Base-by-base conservation (phyloP, 2,888 invertebrate genomes). In the Desoria tigrina region DNA sequence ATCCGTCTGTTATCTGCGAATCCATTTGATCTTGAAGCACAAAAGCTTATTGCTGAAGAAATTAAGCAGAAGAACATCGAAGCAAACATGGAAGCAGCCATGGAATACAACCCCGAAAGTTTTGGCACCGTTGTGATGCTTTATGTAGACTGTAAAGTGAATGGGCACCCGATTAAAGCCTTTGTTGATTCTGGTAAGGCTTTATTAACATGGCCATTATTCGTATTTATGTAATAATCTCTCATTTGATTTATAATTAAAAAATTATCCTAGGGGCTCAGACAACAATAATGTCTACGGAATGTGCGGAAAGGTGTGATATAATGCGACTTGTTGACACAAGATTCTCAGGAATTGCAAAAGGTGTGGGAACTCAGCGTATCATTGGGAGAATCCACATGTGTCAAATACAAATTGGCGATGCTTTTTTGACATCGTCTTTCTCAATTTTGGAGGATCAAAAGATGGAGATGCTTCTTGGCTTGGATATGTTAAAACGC, bases 81-180 rank as follows among this genome's bases (percentile, higher is more conserved):
- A 81, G 92, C 94, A 0, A 97, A 97, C 79, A 97, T 98, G 96
- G 94, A 97, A 79, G 94, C 94, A 1, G 98, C 98, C 0, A 94
- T 98, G 88, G 98, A 99, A 79, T 94, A 94, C 80, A 94, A 96
- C 81, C 99, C 99, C 0, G 99, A 99, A 82, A 94, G 92, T 51
- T 98, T 98, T 82, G 98, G 96, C 64, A 93, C 94, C 37, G 97
- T 99, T 51, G 90, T 92, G 55, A 98, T 99, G 99, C 85, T 99
- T 77, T 89, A 99, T 80, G 95, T 99, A 68, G 92, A 97, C 80
- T 96, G 98, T 80, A 89, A 88, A 81, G 97, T 99, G 1, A 99
- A 99, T 82, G 96, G 96, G 42, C 88, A 90, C 79, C 92, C 92
- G 0, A 95, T 99, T 0, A 97, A 97, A 82, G 98, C 98, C 2